Evolutionary conservation across 2,888 invertebrate species (phyloP).

Genomic region (Eristalis pertinax): DNA sequence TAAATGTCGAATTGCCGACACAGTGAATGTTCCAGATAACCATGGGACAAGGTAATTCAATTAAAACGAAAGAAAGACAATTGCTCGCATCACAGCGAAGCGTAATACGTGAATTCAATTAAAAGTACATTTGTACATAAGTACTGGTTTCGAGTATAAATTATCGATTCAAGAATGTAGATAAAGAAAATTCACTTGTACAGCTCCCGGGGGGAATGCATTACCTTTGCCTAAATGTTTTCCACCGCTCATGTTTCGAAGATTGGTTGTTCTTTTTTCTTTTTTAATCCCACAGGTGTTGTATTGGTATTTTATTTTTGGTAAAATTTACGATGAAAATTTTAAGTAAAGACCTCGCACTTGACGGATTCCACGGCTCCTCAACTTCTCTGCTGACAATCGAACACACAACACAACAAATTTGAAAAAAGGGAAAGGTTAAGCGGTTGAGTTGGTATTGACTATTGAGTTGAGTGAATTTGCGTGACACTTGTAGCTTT

Average conservation of each 20-base stretch:
- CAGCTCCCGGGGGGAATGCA: neutral
- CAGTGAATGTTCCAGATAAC: conserved; percentile 34
- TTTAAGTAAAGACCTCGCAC: conserved; percentile 20
- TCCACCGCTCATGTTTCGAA: conserved; percentile 67
- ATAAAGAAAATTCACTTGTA: neutral
- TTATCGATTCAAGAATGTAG: neutral
- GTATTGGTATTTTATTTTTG: neutral
- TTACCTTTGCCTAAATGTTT: conserved; percentile 72
- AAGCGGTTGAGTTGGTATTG: neutral
- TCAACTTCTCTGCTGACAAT: conserved; percentile 16
- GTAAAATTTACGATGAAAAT: neutral
- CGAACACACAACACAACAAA: conserved; percentile 21
- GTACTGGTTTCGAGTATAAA: neutral
- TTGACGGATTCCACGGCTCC: conserved; percentile 1
- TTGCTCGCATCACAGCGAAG: neutral
- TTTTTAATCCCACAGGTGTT: neutral
- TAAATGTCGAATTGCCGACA: conserved; percentile 9
- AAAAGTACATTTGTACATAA: neutral
- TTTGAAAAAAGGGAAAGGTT: neutral
- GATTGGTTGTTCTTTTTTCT: neutral
- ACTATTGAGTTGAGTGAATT: conserved; percentile 16
- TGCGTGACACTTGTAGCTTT: conserved; percentile 37
- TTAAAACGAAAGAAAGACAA: neutral
- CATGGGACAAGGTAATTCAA: neutral
- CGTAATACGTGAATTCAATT: neutral